These are phyloP conservation scores for Silvanus unidentatus DNA, from an alignment of 2,888 invertebrate species.

Conservation along the genomic window DNA sequence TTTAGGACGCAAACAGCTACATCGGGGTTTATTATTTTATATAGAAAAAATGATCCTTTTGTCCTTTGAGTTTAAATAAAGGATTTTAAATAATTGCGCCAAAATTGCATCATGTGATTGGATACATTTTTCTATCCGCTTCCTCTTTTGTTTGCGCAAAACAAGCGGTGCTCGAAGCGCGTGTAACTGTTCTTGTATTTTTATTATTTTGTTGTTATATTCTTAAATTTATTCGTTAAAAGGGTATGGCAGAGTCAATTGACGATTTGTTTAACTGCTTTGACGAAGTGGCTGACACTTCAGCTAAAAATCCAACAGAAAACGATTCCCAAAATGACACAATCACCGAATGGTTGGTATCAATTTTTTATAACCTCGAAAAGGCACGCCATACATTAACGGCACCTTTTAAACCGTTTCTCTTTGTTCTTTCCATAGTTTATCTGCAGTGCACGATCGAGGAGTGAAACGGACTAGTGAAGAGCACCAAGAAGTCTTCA, in stretches of 20 bases:
- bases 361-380: conserved; percentile 29
- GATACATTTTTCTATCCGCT: too few species aligned
- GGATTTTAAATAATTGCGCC: too few species aligned
- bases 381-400: conserved; percentile 7
- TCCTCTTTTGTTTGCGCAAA: neutral
- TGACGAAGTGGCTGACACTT: conserved; percentile 32
- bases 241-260: conserved; percentile 40
- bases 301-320: conserved; percentile 17
- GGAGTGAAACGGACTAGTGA: conserved; percentile 35
- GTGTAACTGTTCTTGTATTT: neutral
- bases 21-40: too few species aligned
- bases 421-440: too few species aligned
- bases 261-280: conserved; percentile 45
- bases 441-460: conserved; percentile 17
- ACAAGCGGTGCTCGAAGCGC: neutral
- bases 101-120: too few species aligned
- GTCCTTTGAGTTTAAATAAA: too few species aligned
- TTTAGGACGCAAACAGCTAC: too few species aligned
- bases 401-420: conserved; percentile 6
- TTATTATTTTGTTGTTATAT: neutral
- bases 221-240: conserved; percentile 3
- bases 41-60: too few species aligned
- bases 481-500: conserved; percentile 23
- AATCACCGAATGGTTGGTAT: conserved; percentile 24
- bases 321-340: conserved; percentile 19